phyloP scores from a whole-genome alignment of 2,113 vertebrate genomes.

The Hyaena hyaena region DNA sequence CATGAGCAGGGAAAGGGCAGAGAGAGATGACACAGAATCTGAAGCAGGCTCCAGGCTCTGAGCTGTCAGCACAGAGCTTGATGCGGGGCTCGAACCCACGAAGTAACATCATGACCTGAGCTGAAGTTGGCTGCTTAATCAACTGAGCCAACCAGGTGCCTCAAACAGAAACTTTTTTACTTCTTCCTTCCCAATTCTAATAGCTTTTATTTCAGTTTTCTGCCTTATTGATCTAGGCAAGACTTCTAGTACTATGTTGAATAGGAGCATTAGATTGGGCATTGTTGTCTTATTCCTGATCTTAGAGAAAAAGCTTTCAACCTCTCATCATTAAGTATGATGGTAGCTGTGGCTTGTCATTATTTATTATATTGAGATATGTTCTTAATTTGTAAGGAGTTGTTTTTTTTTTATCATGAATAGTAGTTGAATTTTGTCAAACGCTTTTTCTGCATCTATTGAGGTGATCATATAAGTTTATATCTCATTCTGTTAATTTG shows the following conservation, averaged over 20 bases:
- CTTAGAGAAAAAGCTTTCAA: not conserved
- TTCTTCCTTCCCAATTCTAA: not conserved
- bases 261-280: not conserved
- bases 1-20: too few species aligned
- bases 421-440: not conserved
- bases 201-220: not conserved
- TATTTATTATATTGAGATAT: not conserved
- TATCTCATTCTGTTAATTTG: not conserved
- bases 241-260: not conserved
- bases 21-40: too few species aligned
- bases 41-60: too few species aligned
- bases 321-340: not conserved
- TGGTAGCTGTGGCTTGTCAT: not conserved
- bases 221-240: not conserved
- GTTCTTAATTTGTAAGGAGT: not conserved
- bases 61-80: too few species aligned
- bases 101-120: too few species aligned
- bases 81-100: too few species aligned
- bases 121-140: too few species aligned
- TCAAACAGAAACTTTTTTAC: not conserved
- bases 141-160: not conserved
- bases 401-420: not conserved
- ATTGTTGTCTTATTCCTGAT: not conserved
- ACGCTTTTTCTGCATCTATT: not conserved
- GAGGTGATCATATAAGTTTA: not conserved